A percentile compares a stretch with the other conserved stretches of the same genome.
Evolutionary conservation across 2,888 invertebrate species (phyloP).

Genomic region (Ichneumoninae sp.): DNA sequence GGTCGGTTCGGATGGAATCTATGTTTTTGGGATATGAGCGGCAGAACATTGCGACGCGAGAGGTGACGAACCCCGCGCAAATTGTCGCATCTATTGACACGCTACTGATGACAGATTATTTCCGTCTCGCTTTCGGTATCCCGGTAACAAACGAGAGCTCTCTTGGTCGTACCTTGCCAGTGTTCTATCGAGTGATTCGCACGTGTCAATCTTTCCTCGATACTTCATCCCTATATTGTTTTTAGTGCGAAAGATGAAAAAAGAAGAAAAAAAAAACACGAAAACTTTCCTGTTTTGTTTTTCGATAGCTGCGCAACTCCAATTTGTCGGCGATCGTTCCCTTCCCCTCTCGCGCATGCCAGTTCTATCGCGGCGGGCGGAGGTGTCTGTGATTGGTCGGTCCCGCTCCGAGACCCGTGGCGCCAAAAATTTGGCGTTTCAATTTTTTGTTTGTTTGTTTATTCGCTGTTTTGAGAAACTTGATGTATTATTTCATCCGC

Average conservation of each 20-base stretch:
- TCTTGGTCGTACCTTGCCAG: no score
- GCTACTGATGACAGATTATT: slow-evolving; percentile 67
- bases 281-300: slow-evolving; percentile 24
- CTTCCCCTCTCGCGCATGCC: slow-evolving; percentile 1
- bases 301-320: slow-evolving; percentile 21
- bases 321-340: slow-evolving; percentile 22
- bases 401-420: background rate
- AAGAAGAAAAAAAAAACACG: background rate
- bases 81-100: slow-evolving; percentile 72
- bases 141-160: background rate
- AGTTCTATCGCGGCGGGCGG: background rate
- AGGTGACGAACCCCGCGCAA: slow-evolving; percentile 50
- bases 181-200: background rate
- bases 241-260: background rate
- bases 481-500: background rate
- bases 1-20: background rate
- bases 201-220: slow-evolving; percentile 26
- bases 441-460: background rate
- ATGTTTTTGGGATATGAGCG: slow-evolving; percentile 14
- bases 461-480: background rate
- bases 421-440: slow-evolving; percentile 29
- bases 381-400: slow-evolving; percentile 18
- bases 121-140: slow-evolving; percentile 55
- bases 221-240: slow-evolving; percentile 33
- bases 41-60: background rate